phyloP scores from a whole-genome alignment of 2,113 vertebrate genomes.

The Chaetops frenatus region DNA sequence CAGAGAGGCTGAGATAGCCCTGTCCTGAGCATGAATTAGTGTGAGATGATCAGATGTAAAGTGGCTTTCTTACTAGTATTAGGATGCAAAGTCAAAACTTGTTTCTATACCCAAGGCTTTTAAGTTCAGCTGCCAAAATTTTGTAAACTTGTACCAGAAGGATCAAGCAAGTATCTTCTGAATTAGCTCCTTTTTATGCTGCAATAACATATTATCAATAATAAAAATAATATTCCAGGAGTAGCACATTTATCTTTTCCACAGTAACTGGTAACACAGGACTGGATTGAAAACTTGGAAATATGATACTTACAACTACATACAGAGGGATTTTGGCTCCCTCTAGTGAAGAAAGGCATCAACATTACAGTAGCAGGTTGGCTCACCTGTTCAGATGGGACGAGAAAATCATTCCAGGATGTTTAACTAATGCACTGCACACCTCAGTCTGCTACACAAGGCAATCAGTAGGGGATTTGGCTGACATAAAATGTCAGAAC shows the following conservation, averaged over 20 bases:
- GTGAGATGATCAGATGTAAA: background rate
- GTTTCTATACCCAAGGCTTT: background rate
- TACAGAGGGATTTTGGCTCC: constrained; percentile 42
- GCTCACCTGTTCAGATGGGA: rapidly evolving
- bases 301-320: background rate
- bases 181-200: background rate
- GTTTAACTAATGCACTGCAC: background rate
- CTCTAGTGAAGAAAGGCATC: constrained; percentile 51
- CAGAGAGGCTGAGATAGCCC: background rate
- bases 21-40: background rate
- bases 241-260: background rate
- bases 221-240: background rate
- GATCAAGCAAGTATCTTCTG: background rate
- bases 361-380: rapidly evolving
- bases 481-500: background rate
- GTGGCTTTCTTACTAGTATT: background rate
- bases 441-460: background rate
- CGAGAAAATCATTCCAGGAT: background rate
- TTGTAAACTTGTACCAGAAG: background rate
- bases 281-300: background rate
- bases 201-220: background rate
- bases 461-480: rapidly evolving
- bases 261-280: background rate
- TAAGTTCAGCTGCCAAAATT: background rate
- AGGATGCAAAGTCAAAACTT: background rate